Conservation (phyloP, 2,888 invertebrate species). For the Erebia palarica region DNA sequence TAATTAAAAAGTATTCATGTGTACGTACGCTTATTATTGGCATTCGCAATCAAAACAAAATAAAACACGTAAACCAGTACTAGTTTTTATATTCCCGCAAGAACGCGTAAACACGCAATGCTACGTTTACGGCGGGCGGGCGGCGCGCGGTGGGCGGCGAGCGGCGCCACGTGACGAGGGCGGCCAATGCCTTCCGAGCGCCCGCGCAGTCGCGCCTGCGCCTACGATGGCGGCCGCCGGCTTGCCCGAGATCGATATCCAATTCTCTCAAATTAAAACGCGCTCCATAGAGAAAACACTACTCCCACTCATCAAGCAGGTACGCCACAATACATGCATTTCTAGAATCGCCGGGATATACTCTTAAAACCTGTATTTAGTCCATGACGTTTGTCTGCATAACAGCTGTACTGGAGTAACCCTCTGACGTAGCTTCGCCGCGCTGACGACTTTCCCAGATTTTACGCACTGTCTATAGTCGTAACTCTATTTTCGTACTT, state of each 20-base stretch:
- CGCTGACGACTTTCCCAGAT: slow-evolving; percentile 58
- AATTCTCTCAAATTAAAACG: slow-evolving; percentile 92
- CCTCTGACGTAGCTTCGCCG: slow-evolving; percentile 64
- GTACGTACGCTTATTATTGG: slow-evolving; percentile 51
- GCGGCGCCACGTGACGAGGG: slow-evolving; percentile 47
- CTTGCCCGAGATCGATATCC: slow-evolving; percentile 80
- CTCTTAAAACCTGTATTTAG: slow-evolving; percentile 32
- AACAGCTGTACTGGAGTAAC: slow-evolving; percentile 42
- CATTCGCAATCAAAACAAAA: slow-evolving; percentile 65
- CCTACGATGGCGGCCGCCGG: slow-evolving; percentile 84
- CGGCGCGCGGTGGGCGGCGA: slow-evolving; percentile 43
- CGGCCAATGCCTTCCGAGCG: slow-evolving; percentile 56
- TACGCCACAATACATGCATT: slow-evolving; percentile 73
- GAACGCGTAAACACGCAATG: slow-evolving; percentile 61
- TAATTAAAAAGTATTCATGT: slow-evolving; percentile 11
- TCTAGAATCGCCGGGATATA: slow-evolving; percentile 38
- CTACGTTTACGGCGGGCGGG: slow-evolving; percentile 43
- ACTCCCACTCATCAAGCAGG: slow-evolving; percentile 97
- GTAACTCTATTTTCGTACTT: slow-evolving; percentile 68
- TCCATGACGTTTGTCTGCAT: slow-evolving; percentile 39
- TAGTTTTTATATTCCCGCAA: slow-evolving; percentile 64
- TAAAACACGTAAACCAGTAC: slow-evolving; percentile 59
- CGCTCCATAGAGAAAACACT: slow-evolving; percentile 97
- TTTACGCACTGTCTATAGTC: slow-evolving; percentile 68
- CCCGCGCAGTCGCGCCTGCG: slow-evolving; percentile 78